A percentile compares a stretch with the other conserved stretches of the same genome.
Conservation (phyloP, 1,140 invertebrate genomes). For the Polypedilum vanderplanki region DNA sequence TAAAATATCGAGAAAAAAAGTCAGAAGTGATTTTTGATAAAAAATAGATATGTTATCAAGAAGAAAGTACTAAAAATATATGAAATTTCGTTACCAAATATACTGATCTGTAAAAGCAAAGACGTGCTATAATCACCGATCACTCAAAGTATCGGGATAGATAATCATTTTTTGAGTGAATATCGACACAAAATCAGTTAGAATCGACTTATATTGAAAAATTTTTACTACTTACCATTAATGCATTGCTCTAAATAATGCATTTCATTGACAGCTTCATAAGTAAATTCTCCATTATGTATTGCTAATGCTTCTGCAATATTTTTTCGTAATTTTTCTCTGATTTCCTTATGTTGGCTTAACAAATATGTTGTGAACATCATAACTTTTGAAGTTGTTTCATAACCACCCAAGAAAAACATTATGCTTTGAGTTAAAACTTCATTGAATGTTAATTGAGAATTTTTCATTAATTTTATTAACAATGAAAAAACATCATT, state of each 20-base stretch:
- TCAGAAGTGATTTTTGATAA: too few species aligned
- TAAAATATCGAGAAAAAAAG: too few species aligned
- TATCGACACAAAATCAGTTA: background rate
- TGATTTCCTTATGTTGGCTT: conserved; percentile 47
- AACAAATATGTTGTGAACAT: conserved; percentile 46
- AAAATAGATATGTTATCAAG: too few species aligned
- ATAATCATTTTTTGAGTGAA: too few species aligned
- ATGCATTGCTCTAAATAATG: conserved; percentile 43
- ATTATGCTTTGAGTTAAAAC: conserved; percentile 44
- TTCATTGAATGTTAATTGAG: conserved; percentile 33
- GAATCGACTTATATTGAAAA: background rate
- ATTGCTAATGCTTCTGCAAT: conserved; percentile 43
- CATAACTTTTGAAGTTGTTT: conserved; percentile 50
- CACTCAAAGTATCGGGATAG: too few species aligned
- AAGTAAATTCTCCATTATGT: conserved; percentile 42
- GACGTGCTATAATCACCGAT: too few species aligned
- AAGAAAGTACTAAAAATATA: too few species aligned
- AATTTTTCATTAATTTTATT: conserved; percentile 45
- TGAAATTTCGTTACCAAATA: too few species aligned
- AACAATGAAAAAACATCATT: conserved; percentile 56
- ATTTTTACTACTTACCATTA: conserved; percentile 36
- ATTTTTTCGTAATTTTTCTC: conserved; percentile 48
- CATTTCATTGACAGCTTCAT: conserved; percentile 45
- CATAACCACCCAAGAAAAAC: conserved; percentile 50
- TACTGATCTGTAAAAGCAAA: too few species aligned